Conservation (phyloP, 1,140 invertebrate species). For the Capitella teleta region DNA sequence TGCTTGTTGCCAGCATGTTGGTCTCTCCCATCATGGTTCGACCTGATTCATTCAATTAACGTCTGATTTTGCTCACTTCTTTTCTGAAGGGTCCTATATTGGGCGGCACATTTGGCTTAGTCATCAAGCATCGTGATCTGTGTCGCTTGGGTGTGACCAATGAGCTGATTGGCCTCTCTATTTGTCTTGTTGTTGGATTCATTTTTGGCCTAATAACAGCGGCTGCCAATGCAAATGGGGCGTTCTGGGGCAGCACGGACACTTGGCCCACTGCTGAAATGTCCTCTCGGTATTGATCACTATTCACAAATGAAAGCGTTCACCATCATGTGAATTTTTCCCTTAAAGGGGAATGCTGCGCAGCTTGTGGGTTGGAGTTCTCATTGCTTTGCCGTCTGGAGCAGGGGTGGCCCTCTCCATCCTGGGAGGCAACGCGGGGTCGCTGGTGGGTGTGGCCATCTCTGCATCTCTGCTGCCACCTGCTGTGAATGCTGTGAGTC, state of each 20-base stretch:
- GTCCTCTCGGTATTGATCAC: slow-evolving; percentile 30
- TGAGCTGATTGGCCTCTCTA: slow-evolving; percentile 55
- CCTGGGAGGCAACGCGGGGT: slow-evolving; percentile 69
- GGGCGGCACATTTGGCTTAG: slow-evolving; percentile 69
- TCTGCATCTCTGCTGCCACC: slow-evolving; percentile 77
- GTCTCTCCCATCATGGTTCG: slow-evolving; percentile 73
- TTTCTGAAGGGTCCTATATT: slow-evolving; percentile 62
- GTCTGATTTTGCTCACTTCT: background rate
- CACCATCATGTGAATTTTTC: background rate
- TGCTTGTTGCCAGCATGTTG: slow-evolving; percentile 75
- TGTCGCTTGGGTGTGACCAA: slow-evolving; percentile 43
- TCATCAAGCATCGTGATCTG: slow-evolving; percentile 60
- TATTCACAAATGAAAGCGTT: background rate
- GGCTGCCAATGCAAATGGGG: slow-evolving; percentile 35
- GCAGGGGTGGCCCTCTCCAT: slow-evolving; percentile 74
- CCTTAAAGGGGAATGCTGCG: slow-evolving; percentile 48
- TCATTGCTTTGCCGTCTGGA: slow-evolving; percentile 61
- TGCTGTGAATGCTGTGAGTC: slow-evolving; percentile 57
- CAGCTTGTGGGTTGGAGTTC: slow-evolving; percentile 54
- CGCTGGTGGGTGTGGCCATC: slow-evolving; percentile 77
- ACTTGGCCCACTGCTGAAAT: slow-evolving; percentile 73
- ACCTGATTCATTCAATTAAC: slow-evolving; percentile 6
- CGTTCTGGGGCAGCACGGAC: slow-evolving; percentile 57
- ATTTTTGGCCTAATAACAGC: slow-evolving; percentile 64
- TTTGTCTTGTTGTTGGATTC: slow-evolving; percentile 60